Base-by-base conservation (phyloP, 2,113 vertebrate genomes). In the Gobius niger region DNA sequence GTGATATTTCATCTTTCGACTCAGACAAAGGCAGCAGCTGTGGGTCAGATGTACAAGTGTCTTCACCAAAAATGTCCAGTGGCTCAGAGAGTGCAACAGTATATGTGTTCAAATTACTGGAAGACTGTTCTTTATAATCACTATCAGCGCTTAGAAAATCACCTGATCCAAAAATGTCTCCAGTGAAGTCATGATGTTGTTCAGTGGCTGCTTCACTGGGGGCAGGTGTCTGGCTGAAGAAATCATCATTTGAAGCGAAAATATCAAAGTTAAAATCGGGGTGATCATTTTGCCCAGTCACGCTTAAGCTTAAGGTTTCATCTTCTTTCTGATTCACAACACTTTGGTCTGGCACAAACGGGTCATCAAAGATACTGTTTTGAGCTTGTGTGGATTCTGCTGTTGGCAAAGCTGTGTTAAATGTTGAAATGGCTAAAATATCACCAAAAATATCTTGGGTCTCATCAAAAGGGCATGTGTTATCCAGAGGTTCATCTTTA, bases 151-250 rank as follows among this genome's bases (percentile, higher is more conserved):
- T 5, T 42, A 66, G 16, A 51, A 77, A 75, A 63, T 47, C 40
- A 75, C 74, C 70, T 63, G 62, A 41, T 49, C 77, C 82, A 68
- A 92, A 90, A 14, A 90, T 70, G 57, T 91, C 85, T 54, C 80
- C 75, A 0, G 67, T 1, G 10, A 85, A 76, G 40, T 16, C 24
- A 6, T 1, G 42, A 14, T 80, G 13, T 59, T 56, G 10, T 54
- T 67, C 74, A 65, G 56, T 75, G 9, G 12, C 3, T 9, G 68
- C 41, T 15, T 46, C 19, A 53, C 63, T 59, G 18, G 68, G 57
- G 42, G 54, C 1, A 19, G 51, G 5, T 18, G 78, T 44, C 47
- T 76, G 80, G 65, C 7, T 16, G 59, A 81, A 67, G 2, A 76
- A 66, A 65, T 7, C 7, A 15, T 65, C 44, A 14, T 86, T 76